Evolutionary conservation across 2,797 vertebrate genomes (phyloP), one percentile per base, ranked within the genome.

Genomic region (Hydrocynus forskahlii): DNA sequence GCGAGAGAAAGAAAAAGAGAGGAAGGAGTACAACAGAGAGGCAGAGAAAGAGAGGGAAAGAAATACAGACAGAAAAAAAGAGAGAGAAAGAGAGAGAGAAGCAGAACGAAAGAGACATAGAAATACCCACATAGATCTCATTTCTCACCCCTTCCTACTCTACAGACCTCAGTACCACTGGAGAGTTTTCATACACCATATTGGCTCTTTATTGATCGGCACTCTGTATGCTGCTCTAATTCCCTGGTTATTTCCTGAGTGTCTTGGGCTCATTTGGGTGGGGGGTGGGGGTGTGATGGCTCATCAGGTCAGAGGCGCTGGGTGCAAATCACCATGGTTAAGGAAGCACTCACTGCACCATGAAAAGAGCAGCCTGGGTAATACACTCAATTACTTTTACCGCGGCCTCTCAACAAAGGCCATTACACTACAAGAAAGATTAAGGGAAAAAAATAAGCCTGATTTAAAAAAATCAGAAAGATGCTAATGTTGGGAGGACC

Each of bases 201-300:
- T 92, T 93, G 92, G 92, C 86, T 92, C 79, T 76, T 71, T 92
- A 93, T 94, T 92, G 93, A 94, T 94, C 87, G 85, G 63, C 78
- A 60, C 75, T 81, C 89, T 54, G 81, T 85, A 86, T 85, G 90
- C 92, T 89, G 90, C 89, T 91, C 90, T 92, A 91, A 94, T 93
- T 91, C 91, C 89, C 88, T 88, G 89, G 92, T 92, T 92, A 92
- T 95, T 94, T 93, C 91, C 91, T 92, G 91, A 94, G 90, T 92
- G 92, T 91, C 89, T 91, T 85, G 70, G 50, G 85, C 89, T 90
- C 86, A 85, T 87, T 92, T 57, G 16, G 38, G 25, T 45, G 72
- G 72, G 62, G 72, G 14, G 88, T 86, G 86, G 88, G 83, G 79
- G 70, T 48, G 70, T 76, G 5, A 80, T 83, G 85, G 81, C 86